These are phyloP conservation scores for Barnardius zonarius DNA, from an alignment of 2,113 vertebrate genomes.

Conservation along the genomic window DNA sequence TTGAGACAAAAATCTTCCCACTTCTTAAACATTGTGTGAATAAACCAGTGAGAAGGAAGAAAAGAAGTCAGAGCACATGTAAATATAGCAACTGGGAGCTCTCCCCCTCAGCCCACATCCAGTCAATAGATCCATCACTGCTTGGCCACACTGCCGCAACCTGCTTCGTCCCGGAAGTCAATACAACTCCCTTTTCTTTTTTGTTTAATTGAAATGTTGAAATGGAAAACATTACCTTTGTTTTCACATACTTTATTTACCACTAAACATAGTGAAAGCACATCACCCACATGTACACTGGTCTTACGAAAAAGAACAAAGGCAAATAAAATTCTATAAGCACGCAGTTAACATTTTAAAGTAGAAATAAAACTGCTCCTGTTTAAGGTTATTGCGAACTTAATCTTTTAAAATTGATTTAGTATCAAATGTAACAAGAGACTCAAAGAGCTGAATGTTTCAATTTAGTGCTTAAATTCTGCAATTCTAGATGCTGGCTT, in stretches of 20 bases:
- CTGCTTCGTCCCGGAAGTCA: constrained; percentile 64
- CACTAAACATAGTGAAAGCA: not conserved
- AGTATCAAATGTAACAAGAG: not conserved
- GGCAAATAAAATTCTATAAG: not conserved
- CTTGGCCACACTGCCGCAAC: constrained; percentile 34
- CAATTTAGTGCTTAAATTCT: not conserved
- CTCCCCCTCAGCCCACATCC: constrained; percentile 7
- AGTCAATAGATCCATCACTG: constrained; percentile 43
- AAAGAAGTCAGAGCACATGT: not conserved
- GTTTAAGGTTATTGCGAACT: not conserved
- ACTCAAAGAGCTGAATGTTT: not conserved
- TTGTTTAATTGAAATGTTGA: not conserved
- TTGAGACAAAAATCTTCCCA: not conserved
- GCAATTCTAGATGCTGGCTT: not conserved
- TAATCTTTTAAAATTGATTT: not conserved
- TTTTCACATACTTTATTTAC: constrained; percentile 20
- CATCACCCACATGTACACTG: not conserved
- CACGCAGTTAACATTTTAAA: not conserved
- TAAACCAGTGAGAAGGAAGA: not conserved
- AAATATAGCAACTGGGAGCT: constrained; percentile 32
- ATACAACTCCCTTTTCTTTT: not conserved
- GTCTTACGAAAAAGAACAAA: not conserved
- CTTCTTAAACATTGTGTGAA: not conserved
- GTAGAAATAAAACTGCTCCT: not conserved
- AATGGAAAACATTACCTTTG: constrained; percentile 12